phyloP scores from a whole-genome alignment of 2,113 vertebrate genomes.

The Plectropomus leopardus region DNA sequence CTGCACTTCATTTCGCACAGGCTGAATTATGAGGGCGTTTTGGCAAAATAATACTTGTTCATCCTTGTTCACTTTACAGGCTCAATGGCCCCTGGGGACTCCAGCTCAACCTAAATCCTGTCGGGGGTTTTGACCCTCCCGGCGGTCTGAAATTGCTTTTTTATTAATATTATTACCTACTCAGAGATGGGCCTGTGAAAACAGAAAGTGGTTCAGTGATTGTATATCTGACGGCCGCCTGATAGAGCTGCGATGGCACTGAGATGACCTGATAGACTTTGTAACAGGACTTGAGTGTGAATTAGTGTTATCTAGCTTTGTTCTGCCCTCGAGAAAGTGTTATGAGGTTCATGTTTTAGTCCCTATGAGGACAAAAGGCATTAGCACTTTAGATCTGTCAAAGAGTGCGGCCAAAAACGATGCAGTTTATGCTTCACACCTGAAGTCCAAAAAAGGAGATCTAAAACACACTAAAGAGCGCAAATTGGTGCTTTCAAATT shows the following conservation, averaged over 20 bases:
- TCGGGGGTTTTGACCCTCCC: conserved; percentile 14
- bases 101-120: conserved; percentile 16
- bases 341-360: background rate
- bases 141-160: conserved; percentile 38
- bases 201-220: background rate
- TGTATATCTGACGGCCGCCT: background rate
- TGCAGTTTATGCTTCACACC: background rate
- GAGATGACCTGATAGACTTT: conserved; percentile 1
- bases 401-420: background rate
- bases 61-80: conserved; percentile 18
- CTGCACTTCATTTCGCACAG: conserved; percentile 17
- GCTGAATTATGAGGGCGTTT: conserved; percentile 54
- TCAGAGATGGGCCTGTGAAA: background rate
- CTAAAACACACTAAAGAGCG: background rate
- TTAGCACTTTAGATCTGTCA: background rate
- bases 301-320: background rate
- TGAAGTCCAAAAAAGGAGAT: background rate
- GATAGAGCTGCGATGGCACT: background rate
- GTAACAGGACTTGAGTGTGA: background rate
- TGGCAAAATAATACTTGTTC: conserved; percentile 31
- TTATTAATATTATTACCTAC: conserved; percentile 26
- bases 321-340: background rate
- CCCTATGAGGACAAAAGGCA: background rate
- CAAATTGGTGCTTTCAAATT: background rate
- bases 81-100: background rate